Evolutionary conservation across 2,113 vertebrate species (phyloP), one percentile per base, ranked within the genome.

Genomic region (Loxodonta africana): DNA sequence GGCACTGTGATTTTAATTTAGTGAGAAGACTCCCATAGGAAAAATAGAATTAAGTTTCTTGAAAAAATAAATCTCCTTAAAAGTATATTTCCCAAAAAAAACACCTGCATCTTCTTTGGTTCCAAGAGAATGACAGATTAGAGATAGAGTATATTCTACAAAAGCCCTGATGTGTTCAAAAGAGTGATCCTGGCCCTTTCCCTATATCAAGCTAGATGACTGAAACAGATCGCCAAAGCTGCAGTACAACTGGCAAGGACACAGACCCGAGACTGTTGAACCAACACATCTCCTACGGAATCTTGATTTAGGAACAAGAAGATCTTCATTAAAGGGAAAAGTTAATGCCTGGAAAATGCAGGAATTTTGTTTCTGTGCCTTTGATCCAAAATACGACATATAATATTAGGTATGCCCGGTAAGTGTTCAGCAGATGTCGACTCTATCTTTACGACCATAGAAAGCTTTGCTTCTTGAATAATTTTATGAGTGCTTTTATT

Each of bases 401-500:
- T 9, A 71, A 60, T 73, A 62, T 15, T 81, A 76, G 30, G 26
- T 73, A 44, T 71, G 14, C 28, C 44, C 25, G 14, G 46, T 37
- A 83, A 57, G 18, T 5, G 1, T 76, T 73, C 37, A 46, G 37
- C 37, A 92, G 60, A 76, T 62, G 37, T 60, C 33, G 48, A 51
- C 48, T 93, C 12, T 2, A 62, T 83, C 28, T 82, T 83, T 78
- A 33, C n/a, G 37, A 62, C 69, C 41, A 78, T 20, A 83, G 86
- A 63, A 90, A 84, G 78, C 62, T 85, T 41, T 41, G 9, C 12
- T 21, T 41, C 41, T 53, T 93, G 65, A 85, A 90, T 85, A 37
- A 71, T 97, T 81, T 85, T 37, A 37, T 88, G 63, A 84, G 21
- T 28, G 73, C 30, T 67, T 93, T 85, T 73, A 53, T 85, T 89